Evolutionary conservation across 2,113 vertebrate species (phyloP).

Genomic region (Etheostoma cragini): DNA sequence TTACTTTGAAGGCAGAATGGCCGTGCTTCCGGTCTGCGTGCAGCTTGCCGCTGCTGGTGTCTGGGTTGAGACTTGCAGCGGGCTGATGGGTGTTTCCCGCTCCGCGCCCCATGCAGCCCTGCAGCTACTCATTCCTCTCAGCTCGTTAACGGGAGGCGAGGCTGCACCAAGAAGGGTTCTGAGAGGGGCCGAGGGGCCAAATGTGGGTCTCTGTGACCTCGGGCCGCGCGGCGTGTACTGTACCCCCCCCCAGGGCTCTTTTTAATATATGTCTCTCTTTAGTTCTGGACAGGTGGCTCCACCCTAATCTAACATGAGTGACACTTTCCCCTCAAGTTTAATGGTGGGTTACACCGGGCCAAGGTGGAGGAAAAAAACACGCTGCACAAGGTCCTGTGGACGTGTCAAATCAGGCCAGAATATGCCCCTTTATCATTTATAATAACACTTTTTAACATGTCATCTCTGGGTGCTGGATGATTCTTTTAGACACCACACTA

Average conservation of each 20-base stretch:
- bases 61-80: constrained; percentile 69
- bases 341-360: no score
- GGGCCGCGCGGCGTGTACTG: constrained; percentile 2
- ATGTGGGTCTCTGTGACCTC: constrained; percentile 32
- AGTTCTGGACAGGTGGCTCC: constrained; percentile 28
- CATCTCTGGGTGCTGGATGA: no score
- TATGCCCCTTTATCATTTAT: no score
- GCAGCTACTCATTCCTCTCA: constrained; percentile 73
- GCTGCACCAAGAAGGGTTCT: constrained; percentile 48
- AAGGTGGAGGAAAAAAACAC: no score
- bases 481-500: no score
- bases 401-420: no score
- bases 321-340: no score
- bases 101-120: constrained; percentile 58
- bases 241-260: not conserved
- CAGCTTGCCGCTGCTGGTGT: not conserved
- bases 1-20: constrained; percentile 21
- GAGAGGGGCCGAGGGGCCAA: constrained; percentile 11
- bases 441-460: no score
- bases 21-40: not conserved
- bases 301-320: no score
- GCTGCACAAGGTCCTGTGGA: no score
- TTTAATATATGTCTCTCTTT: not conserved
- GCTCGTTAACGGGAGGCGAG: constrained; percentile 59
- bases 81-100: constrained; percentile 67